Conservation (phyloP, 2,113 vertebrate species). For the Sceloporus undulatus region DNA sequence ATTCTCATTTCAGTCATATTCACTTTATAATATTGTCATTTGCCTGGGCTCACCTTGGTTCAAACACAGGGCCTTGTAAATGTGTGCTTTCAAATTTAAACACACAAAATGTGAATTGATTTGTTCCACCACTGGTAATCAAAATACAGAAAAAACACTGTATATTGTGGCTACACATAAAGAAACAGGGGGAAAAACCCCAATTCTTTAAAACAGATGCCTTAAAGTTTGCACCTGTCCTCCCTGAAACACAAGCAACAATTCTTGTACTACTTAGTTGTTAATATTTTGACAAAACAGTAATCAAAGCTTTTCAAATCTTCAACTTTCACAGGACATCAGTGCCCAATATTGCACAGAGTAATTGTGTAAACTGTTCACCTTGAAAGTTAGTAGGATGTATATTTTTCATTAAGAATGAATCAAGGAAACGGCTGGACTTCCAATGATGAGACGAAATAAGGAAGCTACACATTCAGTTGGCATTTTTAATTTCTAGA, state of each 20-base stretch:
- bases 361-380: slow-evolving; percentile 38
- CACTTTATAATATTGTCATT: background rate
- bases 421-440: slow-evolving; percentile 40
- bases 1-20: background rate
- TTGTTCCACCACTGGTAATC: slow-evolving; percentile 7
- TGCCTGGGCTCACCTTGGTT: background rate
- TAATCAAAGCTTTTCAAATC: slow-evolving; percentile 70
- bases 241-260: slow-evolving; percentile 50
- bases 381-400: slow-evolving; percentile 59
- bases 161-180: background rate
- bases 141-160: slow-evolving; percentile 1
- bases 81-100: background rate
- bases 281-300: slow-evolving; percentile 72
- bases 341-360: slow-evolving; percentile 67
- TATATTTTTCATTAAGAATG: slow-evolving; percentile 60
- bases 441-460: slow-evolving; percentile 49
- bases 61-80: background rate
- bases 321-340: slow-evolving; percentile 67
- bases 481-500: slow-evolving; percentile 65
- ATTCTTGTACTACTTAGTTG: slow-evolving; percentile 44
- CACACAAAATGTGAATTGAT: background rate
- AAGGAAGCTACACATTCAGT: slow-evolving; percentile 59
- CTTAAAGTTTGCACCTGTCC: background rate
- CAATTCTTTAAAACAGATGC: slow-evolving; percentile 2
- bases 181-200: too few relatives aligned